These are phyloP conservation scores for Mya arenaria DNA, from an alignment of 1,140 invertebrate genomes.

Conservation along the genomic window DNA sequence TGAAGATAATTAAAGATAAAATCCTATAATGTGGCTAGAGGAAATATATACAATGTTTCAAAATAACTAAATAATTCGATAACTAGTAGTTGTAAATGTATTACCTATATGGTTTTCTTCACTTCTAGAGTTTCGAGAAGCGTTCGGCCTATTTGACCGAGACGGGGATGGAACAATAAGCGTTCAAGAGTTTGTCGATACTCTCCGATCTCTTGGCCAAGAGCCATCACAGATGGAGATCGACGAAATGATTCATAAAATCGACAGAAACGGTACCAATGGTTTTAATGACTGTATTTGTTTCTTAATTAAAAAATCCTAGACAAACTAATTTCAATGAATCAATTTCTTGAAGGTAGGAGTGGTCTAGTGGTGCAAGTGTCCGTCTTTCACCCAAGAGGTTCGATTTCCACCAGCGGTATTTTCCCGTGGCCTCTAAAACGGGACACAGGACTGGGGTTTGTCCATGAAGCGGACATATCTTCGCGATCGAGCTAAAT, in stretches of 20 bases:
- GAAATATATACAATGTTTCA: too few species aligned
- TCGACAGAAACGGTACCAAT: neutral
- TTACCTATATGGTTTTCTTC: too few species aligned
- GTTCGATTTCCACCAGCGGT: neutral
- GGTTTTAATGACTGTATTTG: too few species aligned
- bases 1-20: too few species aligned
- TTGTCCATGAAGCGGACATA: too few species aligned
- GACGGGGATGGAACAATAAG: conserved; percentile 1
- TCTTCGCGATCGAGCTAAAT: too few species aligned
- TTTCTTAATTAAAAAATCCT: too few species aligned
- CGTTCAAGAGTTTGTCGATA: neutral
- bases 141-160: conserved; percentile 2
- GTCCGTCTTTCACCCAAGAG: neutral
- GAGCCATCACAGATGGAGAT: neutral
- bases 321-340: neutral
- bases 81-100: too few species aligned
- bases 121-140: conserved; percentile 31
- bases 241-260: neutral
- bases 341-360: neutral
- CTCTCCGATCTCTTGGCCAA: conserved; percentile 4
- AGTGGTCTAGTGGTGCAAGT: neutral
- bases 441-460: too few species aligned
- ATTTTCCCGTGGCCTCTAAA: neutral
- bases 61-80: too few species aligned
- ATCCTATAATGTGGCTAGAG: too few species aligned